These are phyloP conservation scores for Bombus difficillimus DNA, from an alignment of 1,140 invertebrate species.

Conservation along the genomic window DNA sequence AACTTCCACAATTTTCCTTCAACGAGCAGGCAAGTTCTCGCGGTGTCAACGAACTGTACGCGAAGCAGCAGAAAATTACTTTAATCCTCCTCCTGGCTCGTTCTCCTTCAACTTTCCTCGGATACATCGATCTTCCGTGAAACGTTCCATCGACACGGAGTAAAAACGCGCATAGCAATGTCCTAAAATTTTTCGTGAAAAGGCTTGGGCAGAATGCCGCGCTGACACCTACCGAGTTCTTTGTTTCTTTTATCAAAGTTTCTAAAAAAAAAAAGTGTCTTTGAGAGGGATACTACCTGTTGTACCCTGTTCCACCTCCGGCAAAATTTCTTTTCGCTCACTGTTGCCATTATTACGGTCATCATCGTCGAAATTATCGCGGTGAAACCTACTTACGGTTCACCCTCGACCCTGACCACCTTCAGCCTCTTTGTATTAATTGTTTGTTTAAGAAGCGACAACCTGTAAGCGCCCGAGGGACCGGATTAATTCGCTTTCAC, in stretches of 20 bases:
- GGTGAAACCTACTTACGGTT: not conserved
- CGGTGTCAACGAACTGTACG: constrained; percentile 29
- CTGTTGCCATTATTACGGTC: constrained; percentile 1
- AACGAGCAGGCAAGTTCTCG: constrained; percentile 22
- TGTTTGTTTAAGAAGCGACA: not conserved
- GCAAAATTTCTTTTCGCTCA: not conserved
- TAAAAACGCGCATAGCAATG: not conserved
- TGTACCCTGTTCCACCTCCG: constrained; percentile 4
- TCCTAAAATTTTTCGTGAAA: not conserved
- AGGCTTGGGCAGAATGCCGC: not conserved
- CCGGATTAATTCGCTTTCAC: not conserved
- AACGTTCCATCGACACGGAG: no score
- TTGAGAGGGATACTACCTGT: constrained; percentile 27
- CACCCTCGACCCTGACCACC: not conserved
- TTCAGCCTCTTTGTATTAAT: not conserved
- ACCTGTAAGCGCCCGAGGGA: not conserved
- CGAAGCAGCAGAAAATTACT: constrained; percentile 27
- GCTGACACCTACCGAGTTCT: not conserved
- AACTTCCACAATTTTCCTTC: constrained; percentile 37
- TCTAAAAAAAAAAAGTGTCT: not conserved
- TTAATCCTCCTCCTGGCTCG: not conserved
- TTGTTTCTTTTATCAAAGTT: not conserved
- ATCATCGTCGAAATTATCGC: constrained; percentile 25
- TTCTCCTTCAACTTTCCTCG: not conserved
- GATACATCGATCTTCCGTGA: not conserved